These are phyloP conservation scores for Hipparchia semele DNA, from an alignment of 2,888 invertebrate species.

Conservation along the genomic window DNA sequence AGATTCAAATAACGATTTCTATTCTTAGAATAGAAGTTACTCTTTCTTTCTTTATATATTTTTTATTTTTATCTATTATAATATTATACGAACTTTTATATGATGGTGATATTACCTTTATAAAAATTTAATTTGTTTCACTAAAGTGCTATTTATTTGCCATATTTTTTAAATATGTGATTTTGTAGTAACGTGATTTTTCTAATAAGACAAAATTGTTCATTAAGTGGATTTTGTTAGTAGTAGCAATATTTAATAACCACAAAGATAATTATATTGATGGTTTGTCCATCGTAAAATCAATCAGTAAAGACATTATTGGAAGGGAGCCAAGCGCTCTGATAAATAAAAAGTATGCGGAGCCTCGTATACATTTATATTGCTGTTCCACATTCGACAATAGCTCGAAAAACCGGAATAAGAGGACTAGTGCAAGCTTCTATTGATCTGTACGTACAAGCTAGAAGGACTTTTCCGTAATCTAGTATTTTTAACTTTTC, in stretches of 20 bases:
- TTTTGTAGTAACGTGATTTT: not conserved
- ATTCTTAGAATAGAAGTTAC: too few relatives aligned
- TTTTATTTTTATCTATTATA: too few relatives aligned
- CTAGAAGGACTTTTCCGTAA: not conserved
- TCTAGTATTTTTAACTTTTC: not conserved
- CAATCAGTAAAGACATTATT: constrained; percentile 59
- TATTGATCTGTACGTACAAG: not conserved
- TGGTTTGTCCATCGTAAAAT: constrained; percentile 55
- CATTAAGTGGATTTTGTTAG: constrained; percentile 7
- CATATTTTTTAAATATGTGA: not conserved
- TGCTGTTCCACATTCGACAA: constrained; percentile 23
- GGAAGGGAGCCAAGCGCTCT: constrained; percentile 37
- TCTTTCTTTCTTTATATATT: too few relatives aligned
- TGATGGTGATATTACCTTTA: too few relatives aligned
- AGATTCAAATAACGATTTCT: too few relatives aligned
- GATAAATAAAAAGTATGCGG: constrained; percentile 40
- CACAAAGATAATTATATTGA: constrained; percentile 50
- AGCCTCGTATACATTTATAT: not conserved
- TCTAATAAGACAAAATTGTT: not conserved
- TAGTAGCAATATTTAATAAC: constrained; percentile 43
- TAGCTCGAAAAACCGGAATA: not conserved
- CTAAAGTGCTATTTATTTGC: too few relatives aligned
- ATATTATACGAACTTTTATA: too few relatives aligned
- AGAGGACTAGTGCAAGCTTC: not conserved
- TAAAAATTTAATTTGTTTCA: too few relatives aligned